Evolutionary conservation across 2,888 invertebrate species (phyloP), one percentile per base, ranked within the genome.

Genomic region (Tineola bisselliella): DNA sequence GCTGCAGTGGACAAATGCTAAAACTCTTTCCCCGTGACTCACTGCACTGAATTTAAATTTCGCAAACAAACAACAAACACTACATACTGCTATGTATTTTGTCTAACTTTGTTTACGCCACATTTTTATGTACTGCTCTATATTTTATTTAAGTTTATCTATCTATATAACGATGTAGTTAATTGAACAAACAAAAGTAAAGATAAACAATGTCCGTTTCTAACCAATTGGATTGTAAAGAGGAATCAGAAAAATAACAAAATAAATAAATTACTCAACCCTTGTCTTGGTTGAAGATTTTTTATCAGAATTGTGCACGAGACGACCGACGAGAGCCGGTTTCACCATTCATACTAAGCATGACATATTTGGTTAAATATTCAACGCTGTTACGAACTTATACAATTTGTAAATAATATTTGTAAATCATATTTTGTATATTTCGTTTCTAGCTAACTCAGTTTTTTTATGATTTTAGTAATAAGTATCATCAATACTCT

Each of bases 1-100:
- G 73, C 74, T 75, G 76, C 75, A 71, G 74, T 71, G 79, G 77
- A 83, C 79, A 82, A 82, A 84, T 78, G 79, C 75, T 80, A 75
- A 80, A 82, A 83, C 77, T 84, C 77, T 77, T 78, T 72, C 75
- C 71, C 71, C 73, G 71, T 68, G 73, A 76, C 74, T 77, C 70
- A 74, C 70, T 71, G 71, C 68, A 64, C 72, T 74, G 80, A 61
- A 52, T 58, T 62, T 62, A 75, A 79, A 77, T 73, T 70, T 68
- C 67, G 70, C 70, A 75, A 75, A 76, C 73, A 76, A 76, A 78
- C 70, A 72, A 70, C 68, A 70, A 56, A 59, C 59, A 13, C 54
- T 67, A 66, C 68, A 68, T 5, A 56, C 33, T 33, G 17, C 58
- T 58, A 58, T 58, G 58, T 58, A 58, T 58, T 70, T 69, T 71